These are phyloP conservation scores for Linepithema humile DNA, from an alignment of 1,140 invertebrate species.

Conservation along the genomic window DNA sequence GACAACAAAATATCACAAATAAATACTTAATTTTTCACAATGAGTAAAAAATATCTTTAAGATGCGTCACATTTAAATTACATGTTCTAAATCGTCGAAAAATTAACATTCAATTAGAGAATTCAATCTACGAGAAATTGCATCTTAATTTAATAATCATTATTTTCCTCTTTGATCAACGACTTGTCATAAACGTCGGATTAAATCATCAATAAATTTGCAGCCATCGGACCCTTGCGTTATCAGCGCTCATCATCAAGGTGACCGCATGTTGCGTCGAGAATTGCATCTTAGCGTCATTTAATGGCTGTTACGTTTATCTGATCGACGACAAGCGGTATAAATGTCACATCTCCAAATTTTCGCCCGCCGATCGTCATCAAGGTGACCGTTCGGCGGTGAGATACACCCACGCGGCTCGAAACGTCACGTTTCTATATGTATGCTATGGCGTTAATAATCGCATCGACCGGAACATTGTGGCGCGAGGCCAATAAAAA, in stretches of 20 bases:
- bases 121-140: too few species aligned
- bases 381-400: slow-evolving; percentile 10
- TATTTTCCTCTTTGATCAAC: neutral
- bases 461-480: slow-evolving; percentile 9
- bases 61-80: neutral
- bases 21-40: neutral
- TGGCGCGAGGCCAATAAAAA: neutral
- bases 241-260: neutral
- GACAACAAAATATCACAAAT: neutral
- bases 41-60: neutral
- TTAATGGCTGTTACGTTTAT: neutral
- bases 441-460: neutral
- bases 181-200: neutral
- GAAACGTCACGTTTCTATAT: neutral
- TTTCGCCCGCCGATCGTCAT: neutral
- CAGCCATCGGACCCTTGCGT: neutral
- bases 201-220: neutral
- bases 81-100: neutral
- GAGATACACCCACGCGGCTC: neutral
- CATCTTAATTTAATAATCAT: neutral
- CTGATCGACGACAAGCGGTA: neutral
- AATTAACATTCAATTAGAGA: neutral
- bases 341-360: neutral
- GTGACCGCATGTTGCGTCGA: neutral
- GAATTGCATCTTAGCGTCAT: slow-evolving; percentile 14